Evolutionary conservation across 2,113 vertebrate genomes (phyloP), one percentile per base, ranked within the genome.

Genomic region (Dolichallabes microphthalmus): DNA sequence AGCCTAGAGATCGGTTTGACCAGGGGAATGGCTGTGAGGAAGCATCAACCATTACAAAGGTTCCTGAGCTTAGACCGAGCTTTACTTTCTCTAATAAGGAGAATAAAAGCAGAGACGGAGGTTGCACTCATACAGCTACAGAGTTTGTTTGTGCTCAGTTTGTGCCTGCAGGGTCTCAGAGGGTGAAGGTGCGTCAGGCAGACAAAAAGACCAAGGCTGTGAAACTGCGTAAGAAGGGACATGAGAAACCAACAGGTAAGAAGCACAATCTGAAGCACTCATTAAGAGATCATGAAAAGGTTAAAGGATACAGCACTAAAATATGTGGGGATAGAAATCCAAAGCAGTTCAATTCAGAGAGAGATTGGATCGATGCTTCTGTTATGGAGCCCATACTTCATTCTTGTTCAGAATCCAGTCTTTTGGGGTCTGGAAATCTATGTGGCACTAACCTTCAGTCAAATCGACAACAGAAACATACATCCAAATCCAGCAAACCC

Each of bases 341-440:
- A 45, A 94, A 86, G 85, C 90, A 89, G 9, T 88, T 85, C 0
- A 91, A 74, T 45, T 2, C 89, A 91, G 0, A 87, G 68, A 55
- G 9, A 60, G 13, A 84, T 35, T 93, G 89, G 83, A 88, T 77
- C 17, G 88, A 91, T 55, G 52, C 69, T 0, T 93, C 89, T 86
- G 91, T 92, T 2, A 82, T 92, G 63, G 95, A 95, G 0, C 88
- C 90, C 15, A 91, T 90, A 0, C 92, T 93, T 71, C 93, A 94
- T n/a, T 96, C 96, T 0, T 95, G 95, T 86, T 96, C 96, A 0
- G 96, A 98, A 86, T 94, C 95, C 0, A 96, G 95, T 85, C 93
- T 96, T 50, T 95, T 93, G 81, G 94, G 87, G 82, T 89, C 95
- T 0, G 91, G 82, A 66, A 89, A 93, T 81, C 60, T 88, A 45